Percentiles rank a stretch among this genome's conserved stretches.
These are phyloP conservation scores for Ambastaia sidthimunki DNA, from an alignment of 2,797 vertebrate species.

Conservation along the genomic window DNA sequence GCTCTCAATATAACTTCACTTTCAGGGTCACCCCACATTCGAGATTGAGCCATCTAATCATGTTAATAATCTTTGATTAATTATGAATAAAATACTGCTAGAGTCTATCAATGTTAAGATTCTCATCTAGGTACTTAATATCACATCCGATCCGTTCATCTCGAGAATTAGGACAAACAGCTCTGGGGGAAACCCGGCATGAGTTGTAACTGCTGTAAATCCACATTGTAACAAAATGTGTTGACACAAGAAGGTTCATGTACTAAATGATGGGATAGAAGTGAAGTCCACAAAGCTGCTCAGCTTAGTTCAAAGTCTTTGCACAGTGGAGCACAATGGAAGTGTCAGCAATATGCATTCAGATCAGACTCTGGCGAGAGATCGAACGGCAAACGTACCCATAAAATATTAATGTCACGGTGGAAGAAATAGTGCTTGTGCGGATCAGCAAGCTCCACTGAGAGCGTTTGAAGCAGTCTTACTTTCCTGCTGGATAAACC, in stretches of 20 bases:
- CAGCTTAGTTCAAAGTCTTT: conserved; percentile 29
- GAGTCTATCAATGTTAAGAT: conserved; percentile 22
- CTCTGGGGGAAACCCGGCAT: conserved; percentile 2
- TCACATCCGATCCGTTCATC: background rate
- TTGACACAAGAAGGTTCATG: conserved; percentile 22
- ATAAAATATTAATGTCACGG: conserved; percentile 48
- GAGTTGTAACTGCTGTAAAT: conserved; percentile 34
- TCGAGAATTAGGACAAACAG: background rate
- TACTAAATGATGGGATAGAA: conserved; percentile 33
- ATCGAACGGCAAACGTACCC: conserved; percentile 29
- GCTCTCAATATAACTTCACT: conserved; percentile 31
- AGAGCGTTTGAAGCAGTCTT: conserved; percentile 43
- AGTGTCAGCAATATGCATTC: conserved; percentile 27
- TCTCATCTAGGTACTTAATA: conserved; percentile 16
- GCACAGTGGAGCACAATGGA: conserved; percentile 22
- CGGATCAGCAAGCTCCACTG: conserved; percentile 21
- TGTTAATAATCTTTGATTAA: conserved; percentile 48
- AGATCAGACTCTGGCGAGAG: conserved; percentile 32
- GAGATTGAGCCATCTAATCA: conserved; percentile 43
- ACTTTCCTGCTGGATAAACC: conserved; percentile 33
- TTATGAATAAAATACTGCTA: conserved; percentile 26
- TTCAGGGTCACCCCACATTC: conserved; percentile 24
- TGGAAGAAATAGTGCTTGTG: conserved; percentile 41
- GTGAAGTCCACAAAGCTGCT: conserved; percentile 22
- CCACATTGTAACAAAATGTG: conserved; percentile 32